phyloP scores from a whole-genome alignment of 2,888 invertebrate species.

The Neuroscelio doddi region DNA sequence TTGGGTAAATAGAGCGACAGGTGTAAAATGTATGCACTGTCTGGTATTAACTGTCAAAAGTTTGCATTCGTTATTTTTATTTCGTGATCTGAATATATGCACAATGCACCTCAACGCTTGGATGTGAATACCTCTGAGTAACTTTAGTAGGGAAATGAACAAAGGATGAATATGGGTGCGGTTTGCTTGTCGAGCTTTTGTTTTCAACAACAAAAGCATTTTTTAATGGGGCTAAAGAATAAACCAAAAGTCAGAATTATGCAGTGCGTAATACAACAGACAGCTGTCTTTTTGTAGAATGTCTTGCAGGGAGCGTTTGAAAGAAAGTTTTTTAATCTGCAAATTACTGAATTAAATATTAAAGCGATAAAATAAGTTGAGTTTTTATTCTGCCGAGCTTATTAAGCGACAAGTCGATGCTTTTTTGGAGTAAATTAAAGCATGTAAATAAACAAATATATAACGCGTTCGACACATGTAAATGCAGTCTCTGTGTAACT shows the following conservation, averaged over 20 bases:
- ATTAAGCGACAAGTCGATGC: too few relatives aligned
- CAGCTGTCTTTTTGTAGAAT: constrained; percentile 41
- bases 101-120: constrained; percentile 50
- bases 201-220: constrained; percentile 42
- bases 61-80: constrained; percentile 41
- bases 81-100: constrained; percentile 32
- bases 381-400: too few relatives aligned
- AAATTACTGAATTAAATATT: too few relatives aligned
- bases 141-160: constrained; percentile 44
- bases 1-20: too few relatives aligned
- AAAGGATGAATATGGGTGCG: constrained; percentile 42
- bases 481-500: too few relatives aligned
- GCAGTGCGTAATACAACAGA: constrained; percentile 40
- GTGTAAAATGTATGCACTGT: constrained; percentile 7
- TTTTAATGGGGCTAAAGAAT: constrained; percentile 50
- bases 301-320: too few relatives aligned
- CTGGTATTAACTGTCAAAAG: constrained; percentile 32
- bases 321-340: too few relatives aligned
- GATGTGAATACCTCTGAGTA: constrained; percentile 50
- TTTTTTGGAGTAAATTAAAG: too few relatives aligned
- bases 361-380: too few relatives aligned
- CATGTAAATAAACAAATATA: too few relatives aligned
- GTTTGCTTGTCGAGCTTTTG: constrained; percentile 44
- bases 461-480: too few relatives aligned
- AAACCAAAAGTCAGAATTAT: constrained; percentile 52